Conservation (phyloP, 2,888 invertebrate genomes). For the Oligia strigilis region DNA sequence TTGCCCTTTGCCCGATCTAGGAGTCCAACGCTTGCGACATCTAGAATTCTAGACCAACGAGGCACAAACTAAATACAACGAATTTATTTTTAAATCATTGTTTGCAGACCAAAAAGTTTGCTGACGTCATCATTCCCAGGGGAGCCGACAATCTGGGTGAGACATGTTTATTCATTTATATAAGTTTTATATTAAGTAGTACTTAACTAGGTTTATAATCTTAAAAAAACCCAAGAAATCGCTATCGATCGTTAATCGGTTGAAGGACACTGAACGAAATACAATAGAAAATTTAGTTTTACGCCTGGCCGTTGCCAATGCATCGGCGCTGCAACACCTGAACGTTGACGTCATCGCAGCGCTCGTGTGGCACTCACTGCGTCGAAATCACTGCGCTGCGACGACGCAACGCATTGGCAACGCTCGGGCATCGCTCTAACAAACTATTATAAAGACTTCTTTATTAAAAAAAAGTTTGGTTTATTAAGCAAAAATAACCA, state of each 20-base stretch:
- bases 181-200: neutral
- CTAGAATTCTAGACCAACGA: neutral
- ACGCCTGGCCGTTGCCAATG: neutral
- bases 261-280: neutral
- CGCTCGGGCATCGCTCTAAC: neutral
- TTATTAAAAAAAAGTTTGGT: neutral
- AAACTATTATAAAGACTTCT: neutral
- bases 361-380: neutral
- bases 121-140: conserved; percentile 99
- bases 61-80: neutral
- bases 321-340: neutral
- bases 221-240: neutral
- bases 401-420: neutral
- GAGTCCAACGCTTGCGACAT: neutral
- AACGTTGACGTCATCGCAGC: neutral
- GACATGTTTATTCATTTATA: conserved; percentile 67
- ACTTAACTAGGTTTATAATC: neutral
- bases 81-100: conserved; percentile 16
- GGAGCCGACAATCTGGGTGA: conserved; percentile 99
- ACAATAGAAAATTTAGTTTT: neutral
- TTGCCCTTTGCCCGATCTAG: neutral
- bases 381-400: neutral
- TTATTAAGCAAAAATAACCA: neutral
- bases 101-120: conserved; percentile 99
- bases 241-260: neutral